Conservation (phyloP, 2,113 vertebrate species). For the Stigmatopora nigra region DNA sequence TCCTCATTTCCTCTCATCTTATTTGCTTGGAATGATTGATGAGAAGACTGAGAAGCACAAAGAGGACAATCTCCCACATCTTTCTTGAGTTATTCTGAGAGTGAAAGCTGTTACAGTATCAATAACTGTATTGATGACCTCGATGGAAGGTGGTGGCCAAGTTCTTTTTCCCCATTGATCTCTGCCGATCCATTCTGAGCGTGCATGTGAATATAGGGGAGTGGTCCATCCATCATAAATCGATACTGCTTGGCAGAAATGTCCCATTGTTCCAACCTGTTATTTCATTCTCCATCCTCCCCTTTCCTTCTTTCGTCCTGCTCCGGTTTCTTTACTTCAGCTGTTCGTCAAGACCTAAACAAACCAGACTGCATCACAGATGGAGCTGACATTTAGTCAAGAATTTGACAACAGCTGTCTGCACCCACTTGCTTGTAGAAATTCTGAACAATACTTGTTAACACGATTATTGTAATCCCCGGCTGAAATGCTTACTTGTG, state of each 20-base stretch:
- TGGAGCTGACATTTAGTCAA: conserved; percentile 11
- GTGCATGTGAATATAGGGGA: conserved; percentile 48
- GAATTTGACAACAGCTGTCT: conserved; percentile 19
- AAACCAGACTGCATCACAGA: conserved; percentile 5
- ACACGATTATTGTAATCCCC: neutral
- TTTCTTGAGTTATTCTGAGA: conserved; percentile 37
- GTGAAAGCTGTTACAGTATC: conserved; percentile 33
- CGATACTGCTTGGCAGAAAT: conserved; percentile 24
- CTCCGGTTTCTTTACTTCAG: conserved; percentile 9
- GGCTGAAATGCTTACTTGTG: neutral
- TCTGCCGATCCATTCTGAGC: conserved; percentile 55
- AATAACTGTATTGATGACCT: conserved; percentile 51
- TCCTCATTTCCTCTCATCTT: conserved; percentile 20
- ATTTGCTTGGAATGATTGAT: conserved; percentile 33
- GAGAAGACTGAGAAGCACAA: conserved; percentile 25
- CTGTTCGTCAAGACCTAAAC: conserved; percentile 22
- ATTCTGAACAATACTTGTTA: neutral
- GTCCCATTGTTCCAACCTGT: conserved; percentile 6
- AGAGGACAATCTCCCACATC: conserved; percentile 35
- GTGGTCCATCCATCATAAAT: conserved; percentile 46
- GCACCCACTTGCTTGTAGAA: conserved; percentile 3
- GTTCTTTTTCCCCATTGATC: conserved; percentile 58
- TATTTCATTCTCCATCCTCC: conserved; percentile 7
- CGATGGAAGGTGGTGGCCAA: conserved; percentile 50
- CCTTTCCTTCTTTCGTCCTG: conserved; percentile 18